phyloP scores from a whole-genome alignment of 2,113 vertebrate genomes.

The Hystrix brachyura region DNA sequence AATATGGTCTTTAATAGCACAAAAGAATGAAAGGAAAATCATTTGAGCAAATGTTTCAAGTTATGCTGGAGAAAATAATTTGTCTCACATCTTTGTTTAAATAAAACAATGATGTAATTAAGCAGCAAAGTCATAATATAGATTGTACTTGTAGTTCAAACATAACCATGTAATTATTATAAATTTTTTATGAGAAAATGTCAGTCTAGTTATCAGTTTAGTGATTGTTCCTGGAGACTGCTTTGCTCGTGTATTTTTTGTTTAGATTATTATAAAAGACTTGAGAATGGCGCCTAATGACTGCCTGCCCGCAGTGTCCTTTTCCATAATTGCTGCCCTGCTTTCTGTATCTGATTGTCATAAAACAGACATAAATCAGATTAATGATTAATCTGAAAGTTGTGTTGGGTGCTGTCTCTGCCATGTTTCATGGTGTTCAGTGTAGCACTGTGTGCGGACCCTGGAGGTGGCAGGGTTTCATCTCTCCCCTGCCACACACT shows the following conservation, averaged over 20 bases:
- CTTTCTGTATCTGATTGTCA: slow-evolving; percentile 53
- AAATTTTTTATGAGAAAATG: slow-evolving; percentile 33
- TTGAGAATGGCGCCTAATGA: background rate
- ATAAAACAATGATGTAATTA: background rate
- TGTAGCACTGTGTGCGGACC: background rate
- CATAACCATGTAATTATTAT: background rate
- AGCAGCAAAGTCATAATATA: slow-evolving; percentile 4
- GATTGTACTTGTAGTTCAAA: slow-evolving; percentile 28
- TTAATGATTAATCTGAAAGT: background rate
- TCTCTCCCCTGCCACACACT: background rate
- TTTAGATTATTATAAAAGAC: background rate
- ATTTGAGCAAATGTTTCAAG: slow-evolving; percentile 22
- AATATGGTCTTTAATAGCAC: background rate
- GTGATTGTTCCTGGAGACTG: background rate
- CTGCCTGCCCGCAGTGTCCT: background rate
- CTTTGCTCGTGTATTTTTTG: background rate
- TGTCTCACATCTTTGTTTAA: slow-evolving; percentile 35
- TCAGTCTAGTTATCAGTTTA: background rate
- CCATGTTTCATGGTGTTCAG: background rate
- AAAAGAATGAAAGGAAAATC: slow-evolving; percentile 47
- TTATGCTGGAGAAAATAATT: slow-evolving; percentile 19
- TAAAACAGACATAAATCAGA: background rate
- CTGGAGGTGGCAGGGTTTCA: background rate
- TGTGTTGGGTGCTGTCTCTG: background rate
- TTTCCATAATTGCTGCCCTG: background rate